Evolutionary conservation across 2,113 vertebrate species (phyloP).

Genomic region (Alectura lathami): DNA sequence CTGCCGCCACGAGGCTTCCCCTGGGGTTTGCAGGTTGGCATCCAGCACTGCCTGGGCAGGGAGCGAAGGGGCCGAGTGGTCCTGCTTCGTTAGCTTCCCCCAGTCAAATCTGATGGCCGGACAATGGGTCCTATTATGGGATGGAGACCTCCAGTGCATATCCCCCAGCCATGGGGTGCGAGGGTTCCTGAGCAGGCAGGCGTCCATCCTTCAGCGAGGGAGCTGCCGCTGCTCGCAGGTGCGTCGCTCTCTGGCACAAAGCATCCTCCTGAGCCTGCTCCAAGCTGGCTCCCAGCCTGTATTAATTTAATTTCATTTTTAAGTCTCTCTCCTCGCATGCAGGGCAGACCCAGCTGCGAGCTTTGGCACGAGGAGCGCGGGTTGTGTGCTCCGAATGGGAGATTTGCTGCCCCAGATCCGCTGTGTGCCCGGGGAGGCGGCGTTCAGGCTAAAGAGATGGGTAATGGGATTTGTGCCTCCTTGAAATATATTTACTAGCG

Average conservation of each 20-base stretch:
- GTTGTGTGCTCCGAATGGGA: neutral
- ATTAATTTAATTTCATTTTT: neutral
- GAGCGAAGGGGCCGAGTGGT: neutral
- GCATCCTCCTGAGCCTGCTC: rapidly evolving
- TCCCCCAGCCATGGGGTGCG: neutral
- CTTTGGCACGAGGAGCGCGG: neutral
- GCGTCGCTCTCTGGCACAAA: rapidly evolving
- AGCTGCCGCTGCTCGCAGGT: neutral
- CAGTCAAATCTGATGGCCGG: slow-evolving; percentile 66
- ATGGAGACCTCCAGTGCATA: slow-evolving; percentile 4
- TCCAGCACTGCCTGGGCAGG: neutral
- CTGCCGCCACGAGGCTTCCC: rapidly evolving
- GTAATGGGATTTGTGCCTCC: slow-evolving; percentile 54
- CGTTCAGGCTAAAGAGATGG: neutral
- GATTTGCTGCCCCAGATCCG: neutral
- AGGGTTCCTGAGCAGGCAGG: rapidly evolving
- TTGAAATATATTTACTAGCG: slow-evolving; percentile 17
- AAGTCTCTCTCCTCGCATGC: neutral
- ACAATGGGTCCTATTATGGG: slow-evolving; percentile 65
- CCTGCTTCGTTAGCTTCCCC: slow-evolving; percentile 20
- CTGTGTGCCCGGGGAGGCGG: rapidly evolving
- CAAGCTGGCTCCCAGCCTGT: neutral
- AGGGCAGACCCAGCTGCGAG: slow-evolving; percentile 19
- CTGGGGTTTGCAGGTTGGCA: neutral
- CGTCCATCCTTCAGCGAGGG: neutral